Conservation (phyloP, 2,113 vertebrate species). For the Dolichallabes microphthalmus region DNA sequence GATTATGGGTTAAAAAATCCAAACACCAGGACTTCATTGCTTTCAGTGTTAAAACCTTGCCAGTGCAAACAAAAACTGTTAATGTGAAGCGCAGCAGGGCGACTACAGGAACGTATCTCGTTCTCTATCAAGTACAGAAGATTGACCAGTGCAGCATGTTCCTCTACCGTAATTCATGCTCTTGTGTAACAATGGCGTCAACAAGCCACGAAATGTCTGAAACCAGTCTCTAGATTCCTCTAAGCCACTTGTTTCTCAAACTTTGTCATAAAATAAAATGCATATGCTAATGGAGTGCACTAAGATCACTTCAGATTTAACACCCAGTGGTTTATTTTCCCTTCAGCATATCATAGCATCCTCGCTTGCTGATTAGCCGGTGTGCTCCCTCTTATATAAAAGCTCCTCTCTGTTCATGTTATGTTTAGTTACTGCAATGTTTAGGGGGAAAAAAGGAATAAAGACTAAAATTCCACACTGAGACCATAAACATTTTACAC, state of each 20-base stretch:
- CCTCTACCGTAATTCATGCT: neutral
- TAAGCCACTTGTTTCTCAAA: neutral
- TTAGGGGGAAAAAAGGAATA: neutral
- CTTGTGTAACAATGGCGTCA: neutral
- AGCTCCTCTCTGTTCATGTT: neutral
- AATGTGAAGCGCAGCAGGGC: neutral
- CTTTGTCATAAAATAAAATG: neutral
- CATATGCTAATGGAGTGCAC: neutral
- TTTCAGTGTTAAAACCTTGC: neutral
- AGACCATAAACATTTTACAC: neutral
- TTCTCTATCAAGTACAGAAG: too few relatives aligned
- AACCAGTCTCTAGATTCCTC: neutral
- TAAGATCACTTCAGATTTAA: neutral
- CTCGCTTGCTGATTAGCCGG: neutral
- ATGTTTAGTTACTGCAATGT: neutral
- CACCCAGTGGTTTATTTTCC: neutral
- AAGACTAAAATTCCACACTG: too few relatives aligned
- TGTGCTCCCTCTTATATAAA: neutral
- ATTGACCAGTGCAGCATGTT: neutral
- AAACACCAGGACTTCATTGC: neutral
- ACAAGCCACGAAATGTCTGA: neutral
- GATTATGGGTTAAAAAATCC: neutral
- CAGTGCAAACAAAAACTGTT: neutral
- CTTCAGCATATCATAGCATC: neutral
- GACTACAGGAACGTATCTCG: neutral